phyloP scores from a whole-genome alignment of 2,888 invertebrate genomes.

The Malthinus seriepunctatus region DNA sequence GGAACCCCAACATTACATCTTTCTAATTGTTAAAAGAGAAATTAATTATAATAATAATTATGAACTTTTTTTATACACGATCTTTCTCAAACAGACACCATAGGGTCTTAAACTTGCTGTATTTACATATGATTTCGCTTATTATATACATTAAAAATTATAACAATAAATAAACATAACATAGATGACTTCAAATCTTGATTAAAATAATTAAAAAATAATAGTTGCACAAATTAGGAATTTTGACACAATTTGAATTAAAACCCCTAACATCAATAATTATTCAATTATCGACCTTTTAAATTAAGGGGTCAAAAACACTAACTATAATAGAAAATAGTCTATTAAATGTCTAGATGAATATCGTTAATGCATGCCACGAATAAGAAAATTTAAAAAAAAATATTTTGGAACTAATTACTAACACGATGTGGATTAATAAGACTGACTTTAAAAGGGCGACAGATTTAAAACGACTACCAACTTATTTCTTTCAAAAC shows the following conservation, averaged over 20 bases:
- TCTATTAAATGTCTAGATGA: conserved; percentile 2
- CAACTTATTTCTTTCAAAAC: too few relatives aligned
- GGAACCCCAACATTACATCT: conserved; percentile 51
- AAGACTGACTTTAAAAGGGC: too few relatives aligned
- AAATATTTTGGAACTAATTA: conserved; percentile 1
- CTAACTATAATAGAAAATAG: conserved; percentile 6
- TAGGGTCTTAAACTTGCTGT: conserved; percentile 51
- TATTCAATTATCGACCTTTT: too few relatives aligned
- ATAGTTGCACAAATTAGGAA: not conserved
- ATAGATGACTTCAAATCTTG: conserved; percentile 45
- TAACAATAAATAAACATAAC: conserved; percentile 43
- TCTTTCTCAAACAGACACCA: conserved; percentile 50
- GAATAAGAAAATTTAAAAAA: conserved; percentile 2
- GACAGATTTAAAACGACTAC: too few relatives aligned
- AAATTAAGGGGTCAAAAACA: not conserved
- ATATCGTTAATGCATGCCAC: conserved; percentile 4
- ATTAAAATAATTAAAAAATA: not conserved
- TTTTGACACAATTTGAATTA: not conserved
- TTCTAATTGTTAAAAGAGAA: conserved; percentile 24
- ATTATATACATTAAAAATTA: conserved; percentile 52
- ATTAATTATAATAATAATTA: conserved; percentile 14
- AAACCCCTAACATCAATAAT: too few relatives aligned
- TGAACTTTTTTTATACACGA: conserved; percentile 42
- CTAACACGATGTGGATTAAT: not conserved
- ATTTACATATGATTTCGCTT: conserved; percentile 51